These are phyloP conservation scores for Leptopterna dolabrata DNA, from an alignment of 2,888 invertebrate species.

Conservation along the genomic window DNA sequence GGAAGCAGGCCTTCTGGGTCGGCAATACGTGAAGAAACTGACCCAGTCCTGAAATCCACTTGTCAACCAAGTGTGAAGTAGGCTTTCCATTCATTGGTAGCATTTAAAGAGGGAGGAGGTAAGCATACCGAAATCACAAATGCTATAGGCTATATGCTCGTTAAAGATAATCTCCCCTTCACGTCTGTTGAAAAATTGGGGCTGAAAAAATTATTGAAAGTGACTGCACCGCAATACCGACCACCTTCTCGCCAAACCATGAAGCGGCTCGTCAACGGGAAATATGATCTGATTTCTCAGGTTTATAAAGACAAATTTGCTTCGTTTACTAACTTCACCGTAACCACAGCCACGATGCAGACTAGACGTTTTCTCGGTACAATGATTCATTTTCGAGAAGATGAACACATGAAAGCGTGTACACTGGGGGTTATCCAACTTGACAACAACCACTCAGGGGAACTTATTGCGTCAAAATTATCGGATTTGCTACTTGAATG, in stretches of 20 bases:
- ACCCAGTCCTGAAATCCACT: background rate
- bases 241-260: background rate
- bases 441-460: slow-evolving; percentile 65
- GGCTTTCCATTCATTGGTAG: background rate
- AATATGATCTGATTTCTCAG: no score
- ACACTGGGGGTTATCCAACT: slow-evolving; percentile 57
- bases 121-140: background rate
- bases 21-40: no score
- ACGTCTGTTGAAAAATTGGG: background rate
- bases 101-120: background rate
- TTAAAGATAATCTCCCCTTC: background rate
- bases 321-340: no score
- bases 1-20: no score
- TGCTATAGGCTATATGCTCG: background rate
- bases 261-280: background rate
- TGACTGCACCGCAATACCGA: background rate
- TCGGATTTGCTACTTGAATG: slow-evolving; percentile 63
- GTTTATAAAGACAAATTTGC: no score
- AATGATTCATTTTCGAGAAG: slow-evolving; percentile 63
- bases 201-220: background rate
- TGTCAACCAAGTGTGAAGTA: background rate
- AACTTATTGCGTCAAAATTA: slow-evolving; percentile 64
- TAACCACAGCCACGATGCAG: no score
- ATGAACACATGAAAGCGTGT: slow-evolving; percentile 12
- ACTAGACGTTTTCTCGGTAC: slow-evolving; percentile 64